Evolutionary conservation across 2,113 vertebrate species (phyloP), one percentile per base, ranked within the genome.

Genomic region (Catharus fuscescens): DNA sequence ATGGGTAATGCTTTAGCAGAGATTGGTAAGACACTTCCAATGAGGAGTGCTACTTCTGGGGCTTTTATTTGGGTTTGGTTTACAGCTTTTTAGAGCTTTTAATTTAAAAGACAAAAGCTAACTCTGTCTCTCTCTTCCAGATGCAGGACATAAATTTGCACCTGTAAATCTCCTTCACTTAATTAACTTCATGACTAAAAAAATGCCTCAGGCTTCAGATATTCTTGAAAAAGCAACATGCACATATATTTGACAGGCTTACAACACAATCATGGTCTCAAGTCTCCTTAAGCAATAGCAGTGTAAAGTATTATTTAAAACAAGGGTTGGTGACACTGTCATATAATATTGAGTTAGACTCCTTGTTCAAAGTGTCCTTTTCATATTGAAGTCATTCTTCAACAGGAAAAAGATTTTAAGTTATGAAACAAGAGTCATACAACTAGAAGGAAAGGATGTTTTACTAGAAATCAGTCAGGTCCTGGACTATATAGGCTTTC

Each of bases 11-110:
- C 12, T 80, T 52, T 47, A 21, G 31, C 31, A 53, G 34, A 77
- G 10, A 61, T 59, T 8, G 5, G 26, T 4, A 24, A 80, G 12
- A 50, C 24, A 42, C 1, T 0, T 74, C 20, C 5, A 0, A 69
- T 38, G 74, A 91, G 26, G n/a, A 80, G 56, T 26, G 23, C 15
- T 57, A 2, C 16, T 81, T 71, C 18, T 72, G 16, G 12, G 7
- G 14, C 5, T 62, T 84, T 70, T 62, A 23, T 74, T 71, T 80
- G 38, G 4, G 17, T 61, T 42, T 61, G 7, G 2, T 82, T 71
- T 76, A 21, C 6, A 23, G 9, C 20, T 79, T 53, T 95, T 86
- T 52, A 57, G 18, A 85, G 26, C 7, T 70, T 67, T 94, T 70
- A 36, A 61, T 80, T 86, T 80, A 56, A 87, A 80, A 81, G n/a